Evolutionary conservation across 2,888 invertebrate species (phyloP).

Genomic region (Ernsta delagoae): DNA sequence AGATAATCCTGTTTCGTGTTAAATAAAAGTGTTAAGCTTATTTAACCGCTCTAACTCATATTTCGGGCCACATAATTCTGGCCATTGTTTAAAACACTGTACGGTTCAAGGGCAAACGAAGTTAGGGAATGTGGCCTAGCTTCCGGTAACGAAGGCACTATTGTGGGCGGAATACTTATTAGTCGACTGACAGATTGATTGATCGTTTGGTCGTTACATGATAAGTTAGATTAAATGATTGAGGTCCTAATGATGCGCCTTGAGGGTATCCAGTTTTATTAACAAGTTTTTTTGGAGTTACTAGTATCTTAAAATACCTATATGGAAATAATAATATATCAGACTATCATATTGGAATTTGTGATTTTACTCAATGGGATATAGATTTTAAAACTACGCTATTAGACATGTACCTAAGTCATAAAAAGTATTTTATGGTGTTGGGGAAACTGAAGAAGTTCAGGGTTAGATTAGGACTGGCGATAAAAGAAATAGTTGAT

Average conservation of each 20-base stretch:
- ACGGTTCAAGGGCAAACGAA: conserved; percentile 71
- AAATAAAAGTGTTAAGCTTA: too few relatives aligned
- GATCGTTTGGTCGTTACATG: conserved; percentile 33
- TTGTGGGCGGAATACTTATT: conserved; percentile 60
- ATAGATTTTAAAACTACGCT: too few relatives aligned
- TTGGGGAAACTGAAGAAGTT: too few relatives aligned
- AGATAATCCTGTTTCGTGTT: too few relatives aligned
- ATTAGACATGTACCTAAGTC: too few relatives aligned
- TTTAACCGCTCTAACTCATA: conserved; percentile 40
- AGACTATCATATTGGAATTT: too few relatives aligned
- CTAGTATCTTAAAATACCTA: too few relatives aligned
- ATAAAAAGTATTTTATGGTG: too few relatives aligned
- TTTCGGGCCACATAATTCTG: conserved; percentile 43
- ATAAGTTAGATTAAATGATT: conserved; percentile 34
- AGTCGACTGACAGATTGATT: conserved; percentile 41
- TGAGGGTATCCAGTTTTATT: conserved; percentile 6
- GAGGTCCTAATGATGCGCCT: conserved; percentile 10
- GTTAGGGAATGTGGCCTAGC: conserved; percentile 70
- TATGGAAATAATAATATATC: too few relatives aligned
- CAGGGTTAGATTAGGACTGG: neutral
- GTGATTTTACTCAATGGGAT: too few relatives aligned
- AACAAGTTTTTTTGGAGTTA: too few relatives aligned
- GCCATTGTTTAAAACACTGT: conserved; percentile 53
- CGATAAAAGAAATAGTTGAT: neutral
- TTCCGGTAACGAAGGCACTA: conserved; percentile 58